Evolutionary conservation across 2,113 vertebrate genomes (phyloP).

Genomic region (Megalops atlanticus): DNA sequence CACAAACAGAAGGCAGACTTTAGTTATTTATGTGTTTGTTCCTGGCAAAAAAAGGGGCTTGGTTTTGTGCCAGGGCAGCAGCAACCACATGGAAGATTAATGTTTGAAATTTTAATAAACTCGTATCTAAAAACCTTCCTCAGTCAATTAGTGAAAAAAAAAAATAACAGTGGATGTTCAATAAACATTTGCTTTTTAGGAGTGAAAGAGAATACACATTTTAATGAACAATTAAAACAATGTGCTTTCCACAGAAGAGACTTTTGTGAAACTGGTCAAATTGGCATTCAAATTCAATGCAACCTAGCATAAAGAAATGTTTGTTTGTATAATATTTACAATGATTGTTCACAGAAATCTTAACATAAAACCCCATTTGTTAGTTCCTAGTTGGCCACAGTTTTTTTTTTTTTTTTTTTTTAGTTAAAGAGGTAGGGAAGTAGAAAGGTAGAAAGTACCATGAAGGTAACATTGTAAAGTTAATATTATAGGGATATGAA

Average conservation of each 20-base stretch:
- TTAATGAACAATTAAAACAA: not conserved
- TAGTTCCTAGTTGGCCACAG: no score
- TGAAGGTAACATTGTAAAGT: slow-evolving; percentile 74
- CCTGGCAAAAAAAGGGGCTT: not conserved
- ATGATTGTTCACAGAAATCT: no score
- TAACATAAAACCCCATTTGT: no score
- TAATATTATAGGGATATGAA: slow-evolving; percentile 60
- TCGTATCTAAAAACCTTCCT: not conserved
- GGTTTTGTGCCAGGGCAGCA: not conserved
- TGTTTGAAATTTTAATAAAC: not conserved
- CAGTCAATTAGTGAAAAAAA: slow-evolving; percentile 2
- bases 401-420: no score
- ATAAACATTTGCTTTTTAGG: slow-evolving; percentile 17
- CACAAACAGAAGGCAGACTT: not conserved
- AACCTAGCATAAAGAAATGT: no score
- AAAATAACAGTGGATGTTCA: not conserved
- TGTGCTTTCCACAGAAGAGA: not conserved
- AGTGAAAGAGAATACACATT: not conserved
- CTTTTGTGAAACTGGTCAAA: no score
- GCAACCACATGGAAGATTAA: not conserved
- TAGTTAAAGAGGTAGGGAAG: no score
- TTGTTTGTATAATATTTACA: no score
- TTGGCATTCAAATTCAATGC: no score
- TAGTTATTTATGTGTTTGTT: not conserved
- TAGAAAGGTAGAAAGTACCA: slow-evolving; percentile 46